These are phyloP conservation scores for Barypeithes pellucidus DNA, from an alignment of 2,888 invertebrate species.

Conservation along the genomic window DNA sequence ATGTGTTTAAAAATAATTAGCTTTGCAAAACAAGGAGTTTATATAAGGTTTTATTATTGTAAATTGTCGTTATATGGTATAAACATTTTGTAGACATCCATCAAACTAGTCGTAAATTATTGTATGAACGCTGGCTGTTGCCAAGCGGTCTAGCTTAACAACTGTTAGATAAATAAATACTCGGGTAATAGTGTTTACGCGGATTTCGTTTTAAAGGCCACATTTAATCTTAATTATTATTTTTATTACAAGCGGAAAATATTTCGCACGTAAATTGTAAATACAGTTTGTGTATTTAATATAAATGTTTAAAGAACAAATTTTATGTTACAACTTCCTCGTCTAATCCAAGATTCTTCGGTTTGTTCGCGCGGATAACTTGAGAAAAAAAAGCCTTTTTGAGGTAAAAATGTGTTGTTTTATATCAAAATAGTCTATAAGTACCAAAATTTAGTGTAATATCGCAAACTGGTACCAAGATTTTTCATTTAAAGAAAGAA, in stretches of 20 bases:
- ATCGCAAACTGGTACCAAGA: too few relatives aligned
- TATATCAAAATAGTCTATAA: too few relatives aligned
- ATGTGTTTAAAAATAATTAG: neutral
- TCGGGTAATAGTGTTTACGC: slow-evolving; percentile 35
- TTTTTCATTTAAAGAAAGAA: too few relatives aligned
- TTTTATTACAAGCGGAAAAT: slow-evolving; percentile 13
- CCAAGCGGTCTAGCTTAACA: slow-evolving; percentile 40
- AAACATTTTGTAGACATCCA: neutral
- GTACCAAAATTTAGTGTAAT: too few relatives aligned
- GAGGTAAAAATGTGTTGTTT: too few relatives aligned
- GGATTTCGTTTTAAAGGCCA: slow-evolving; percentile 5
- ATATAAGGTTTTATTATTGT: neutral
- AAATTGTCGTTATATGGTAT: neutral
- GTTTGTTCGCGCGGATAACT: too few relatives aligned
- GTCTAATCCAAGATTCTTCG: too few relatives aligned
- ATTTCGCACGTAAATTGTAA: neutral
- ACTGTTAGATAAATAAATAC: slow-evolving; percentile 35
- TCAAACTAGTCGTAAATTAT: slow-evolving; percentile 2
- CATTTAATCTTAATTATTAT: slow-evolving; percentile 11
- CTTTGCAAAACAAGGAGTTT: neutral
- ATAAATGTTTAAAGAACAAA: too few relatives aligned
- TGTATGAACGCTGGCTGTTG: slow-evolving; percentile 18
- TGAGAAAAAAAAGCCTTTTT: too few relatives aligned
- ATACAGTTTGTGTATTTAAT: neutral
- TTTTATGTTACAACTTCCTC: too few relatives aligned